These are phyloP conservation scores for Capra hircus DNA, from an alignment of 2,113 vertebrate genomes.

Conservation along the genomic window DNA sequence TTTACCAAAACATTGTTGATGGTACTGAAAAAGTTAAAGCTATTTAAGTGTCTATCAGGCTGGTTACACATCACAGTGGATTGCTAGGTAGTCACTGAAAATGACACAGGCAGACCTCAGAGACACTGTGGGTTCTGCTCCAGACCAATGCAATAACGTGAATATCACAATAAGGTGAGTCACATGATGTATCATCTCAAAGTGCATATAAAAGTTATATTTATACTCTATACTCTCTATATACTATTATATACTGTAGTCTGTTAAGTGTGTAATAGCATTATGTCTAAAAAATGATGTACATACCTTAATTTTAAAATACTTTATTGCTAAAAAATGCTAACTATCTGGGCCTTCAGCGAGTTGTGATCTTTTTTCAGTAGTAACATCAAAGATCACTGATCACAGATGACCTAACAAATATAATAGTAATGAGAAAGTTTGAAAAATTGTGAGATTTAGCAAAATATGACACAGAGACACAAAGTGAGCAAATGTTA, in stretches of 20 bases:
- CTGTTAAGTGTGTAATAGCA: background rate
- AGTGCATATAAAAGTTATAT: background rate
- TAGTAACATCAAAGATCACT: background rate
- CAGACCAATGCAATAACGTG: background rate
- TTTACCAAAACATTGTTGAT: constrained; percentile 53
- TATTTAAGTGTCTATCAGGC: background rate
- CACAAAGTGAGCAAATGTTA: background rate
- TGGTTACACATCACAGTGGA: background rate
- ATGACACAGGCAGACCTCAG: background rate
- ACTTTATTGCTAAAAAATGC: background rate
- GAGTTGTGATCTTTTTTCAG: background rate
- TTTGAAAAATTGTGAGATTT: background rate
- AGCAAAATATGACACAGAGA: background rate
- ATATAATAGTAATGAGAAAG: background rate
- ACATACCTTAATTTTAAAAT: background rate
- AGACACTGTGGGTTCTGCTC: background rate
- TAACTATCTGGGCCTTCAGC: background rate
- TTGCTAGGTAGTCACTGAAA: constrained; percentile 30
- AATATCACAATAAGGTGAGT: background rate
- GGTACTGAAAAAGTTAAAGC: background rate
- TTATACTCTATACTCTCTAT: background rate
- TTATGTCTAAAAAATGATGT: background rate
- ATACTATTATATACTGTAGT: background rate
- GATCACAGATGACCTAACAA: too few species aligned
- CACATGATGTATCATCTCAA: background rate